phyloP scores from a whole-genome alignment of 2,797 vertebrate genomes.

The Spinus olivaceus region DNA sequence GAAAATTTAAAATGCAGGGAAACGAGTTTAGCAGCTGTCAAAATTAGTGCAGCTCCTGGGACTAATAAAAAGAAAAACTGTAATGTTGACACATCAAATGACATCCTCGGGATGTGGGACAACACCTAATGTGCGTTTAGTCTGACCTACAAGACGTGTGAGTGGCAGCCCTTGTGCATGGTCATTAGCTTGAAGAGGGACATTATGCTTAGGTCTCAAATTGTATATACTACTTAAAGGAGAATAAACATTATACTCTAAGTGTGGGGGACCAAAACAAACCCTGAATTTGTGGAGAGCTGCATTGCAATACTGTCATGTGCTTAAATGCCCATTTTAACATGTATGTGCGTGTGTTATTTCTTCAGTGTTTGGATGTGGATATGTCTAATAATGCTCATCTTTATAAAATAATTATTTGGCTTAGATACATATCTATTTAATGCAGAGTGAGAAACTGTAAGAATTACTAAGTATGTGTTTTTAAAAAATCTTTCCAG shows the following conservation, averaged over 20 bases:
- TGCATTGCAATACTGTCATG: not conserved
- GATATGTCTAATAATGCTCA: not conserved
- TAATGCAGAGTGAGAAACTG: not conserved
- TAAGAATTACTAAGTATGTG: not conserved
- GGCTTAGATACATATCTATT: not conserved
- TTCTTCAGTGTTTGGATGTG: not conserved
- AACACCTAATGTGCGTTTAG: conserved; percentile 39
- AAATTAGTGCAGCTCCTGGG: conserved; percentile 52
- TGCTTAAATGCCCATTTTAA: not conserved
- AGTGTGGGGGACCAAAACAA: not conserved
- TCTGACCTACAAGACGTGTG: not conserved
- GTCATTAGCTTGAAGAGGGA: not conserved
- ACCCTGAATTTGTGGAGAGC: not conserved
- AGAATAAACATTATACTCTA: not conserved
- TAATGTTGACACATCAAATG: conserved; percentile 31
- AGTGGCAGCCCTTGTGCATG: not conserved
- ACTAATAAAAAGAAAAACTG: conserved; percentile 51
- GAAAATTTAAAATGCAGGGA: conserved; percentile 28
- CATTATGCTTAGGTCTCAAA: not conserved
- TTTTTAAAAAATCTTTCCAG: not conserved
- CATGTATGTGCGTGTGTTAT: not conserved
- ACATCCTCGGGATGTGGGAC: conserved; percentile 57
- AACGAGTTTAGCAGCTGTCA: conserved; percentile 53
- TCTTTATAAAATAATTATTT: not conserved
- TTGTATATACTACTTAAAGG: not conserved